Percentiles rank a stretch among this genome's conserved stretches.
phyloP scores from a whole-genome alignment of 2,888 invertebrate species.

The Hirtodrosophila confusa region DNA sequence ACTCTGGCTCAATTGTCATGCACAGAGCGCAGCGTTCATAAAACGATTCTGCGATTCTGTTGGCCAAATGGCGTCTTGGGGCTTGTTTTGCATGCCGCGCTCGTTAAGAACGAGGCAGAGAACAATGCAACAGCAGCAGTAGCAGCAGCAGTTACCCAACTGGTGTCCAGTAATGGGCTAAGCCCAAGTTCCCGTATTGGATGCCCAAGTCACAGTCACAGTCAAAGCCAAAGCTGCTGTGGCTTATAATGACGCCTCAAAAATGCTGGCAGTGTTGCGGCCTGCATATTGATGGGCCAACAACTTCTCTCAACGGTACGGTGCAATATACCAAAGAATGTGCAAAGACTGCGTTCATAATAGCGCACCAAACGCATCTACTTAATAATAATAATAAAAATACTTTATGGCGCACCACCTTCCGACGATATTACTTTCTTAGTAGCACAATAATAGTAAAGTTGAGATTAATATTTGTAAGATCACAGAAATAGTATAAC shows the following conservation, averaged over 20 bases:
- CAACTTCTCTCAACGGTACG: constrained; percentile 25
- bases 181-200: constrained; percentile 57
- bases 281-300: constrained; percentile 67
- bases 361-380: constrained; percentile 22
- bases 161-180: constrained; percentile 75
- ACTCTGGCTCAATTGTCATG: constrained; percentile 62
- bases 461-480: too few species aligned
- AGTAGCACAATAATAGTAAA: too few species aligned
- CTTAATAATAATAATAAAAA: too few species aligned
- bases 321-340: constrained; percentile 47
- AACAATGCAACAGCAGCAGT: constrained; percentile 59
- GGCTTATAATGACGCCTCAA: constrained; percentile 62
- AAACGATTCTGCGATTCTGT: constrained; percentile 70
- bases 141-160: constrained; percentile 55
- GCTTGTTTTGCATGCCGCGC: constrained; percentile 75
- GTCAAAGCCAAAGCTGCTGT: constrained; percentile 48
- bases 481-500: too few species aligned
- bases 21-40: constrained; percentile 71
- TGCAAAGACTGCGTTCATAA: constrained; percentile 27
- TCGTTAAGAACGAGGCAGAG: constrained; percentile 69
- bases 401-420: too few species aligned
- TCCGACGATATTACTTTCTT: too few species aligned
- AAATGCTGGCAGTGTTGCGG: constrained; percentile 36
- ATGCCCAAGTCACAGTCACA: constrained; percentile 37
- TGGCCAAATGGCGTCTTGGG: constrained; percentile 76